Conservation (phyloP, 2,113 vertebrate species). For the Upupa epops region DNA sequence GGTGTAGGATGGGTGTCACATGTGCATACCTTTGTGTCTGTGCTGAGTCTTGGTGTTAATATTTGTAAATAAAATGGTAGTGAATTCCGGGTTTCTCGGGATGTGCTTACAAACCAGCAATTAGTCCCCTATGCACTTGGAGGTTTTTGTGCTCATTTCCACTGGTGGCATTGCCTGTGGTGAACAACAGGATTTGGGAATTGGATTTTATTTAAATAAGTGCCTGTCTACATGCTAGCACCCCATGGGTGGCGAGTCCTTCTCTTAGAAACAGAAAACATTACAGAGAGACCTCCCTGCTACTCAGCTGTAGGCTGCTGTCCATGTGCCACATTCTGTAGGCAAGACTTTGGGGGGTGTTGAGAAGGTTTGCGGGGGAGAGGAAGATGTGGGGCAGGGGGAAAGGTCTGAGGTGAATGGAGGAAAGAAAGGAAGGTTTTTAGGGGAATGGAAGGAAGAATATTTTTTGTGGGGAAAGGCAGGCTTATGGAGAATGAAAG, state of each 20-base stretch:
- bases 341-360: background rate
- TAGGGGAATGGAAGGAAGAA: no score
- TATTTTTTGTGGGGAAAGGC: no score
- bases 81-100: background rate
- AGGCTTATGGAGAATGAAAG: no score
- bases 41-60: background rate
- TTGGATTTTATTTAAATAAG: background rate
- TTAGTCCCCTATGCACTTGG: no score
- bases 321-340: background rate
- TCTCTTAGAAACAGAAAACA: background rate
- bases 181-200: background rate
- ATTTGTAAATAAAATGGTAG: constrained; percentile 31
- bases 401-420: no score
- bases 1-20: background rate
- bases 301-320: background rate
- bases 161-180: background rate
- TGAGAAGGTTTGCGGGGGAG: no score
- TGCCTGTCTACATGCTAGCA: no score
- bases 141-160: fast-evolving
- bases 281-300: background rate
- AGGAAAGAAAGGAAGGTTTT: no score
- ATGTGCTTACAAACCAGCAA: background rate
- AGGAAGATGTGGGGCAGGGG: no score
- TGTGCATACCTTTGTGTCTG: background rate
- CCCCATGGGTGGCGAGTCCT: background rate